Evolutionary conservation across 2,888 invertebrate species (phyloP), one percentile per base, ranked within the genome.

Genomic region (Aporophyla nigra): DNA sequence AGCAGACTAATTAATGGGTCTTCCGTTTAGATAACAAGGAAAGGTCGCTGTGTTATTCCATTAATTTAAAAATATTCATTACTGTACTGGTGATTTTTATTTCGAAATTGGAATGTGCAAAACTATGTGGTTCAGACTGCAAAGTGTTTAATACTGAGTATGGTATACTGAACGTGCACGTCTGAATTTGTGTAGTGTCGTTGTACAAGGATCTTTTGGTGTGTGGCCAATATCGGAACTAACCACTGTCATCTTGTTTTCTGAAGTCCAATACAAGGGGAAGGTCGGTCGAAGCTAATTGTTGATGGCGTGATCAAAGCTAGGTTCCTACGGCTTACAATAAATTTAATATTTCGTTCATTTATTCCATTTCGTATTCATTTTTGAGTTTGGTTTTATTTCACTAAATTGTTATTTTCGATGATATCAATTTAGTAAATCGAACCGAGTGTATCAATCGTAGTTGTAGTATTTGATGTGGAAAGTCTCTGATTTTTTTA

Each of bases 1-100:
- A 76, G 6, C 19, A 54, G 33, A 68, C 63, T 40, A 82, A 80
- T 82, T 43, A 66, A 80, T 82, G 61, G n/a, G 14, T 9, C 61
- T 70, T 51, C 51, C 33, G 56, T 49, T 53, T 24, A 70, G 51
- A 53, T 74, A 14, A 51, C n/a, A 27, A 24, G 19, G 6, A 59
- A 65, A 59, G 49, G 49, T 56, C 54, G 27, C 40, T 27, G 49
- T 49, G 61, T 62, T 14, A 33, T 21, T 33, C 46, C 4, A 19
- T 9, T 46, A 9, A 16, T 46, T 16, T 2, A 16, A 54, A 69
- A 27, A 54, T n/a, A 2, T 16, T 5, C 4, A 3, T 7, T 33
- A 33, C 33, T 33, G 33, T 1, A 14, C 5, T 43, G 7, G 10
- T 56, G 7, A 19, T 33, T 43, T 43, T 69, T 43, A 19, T 24